phyloP scores from a whole-genome alignment of 2,797 vertebrate species.

The Xyrichtys novacula region DNA sequence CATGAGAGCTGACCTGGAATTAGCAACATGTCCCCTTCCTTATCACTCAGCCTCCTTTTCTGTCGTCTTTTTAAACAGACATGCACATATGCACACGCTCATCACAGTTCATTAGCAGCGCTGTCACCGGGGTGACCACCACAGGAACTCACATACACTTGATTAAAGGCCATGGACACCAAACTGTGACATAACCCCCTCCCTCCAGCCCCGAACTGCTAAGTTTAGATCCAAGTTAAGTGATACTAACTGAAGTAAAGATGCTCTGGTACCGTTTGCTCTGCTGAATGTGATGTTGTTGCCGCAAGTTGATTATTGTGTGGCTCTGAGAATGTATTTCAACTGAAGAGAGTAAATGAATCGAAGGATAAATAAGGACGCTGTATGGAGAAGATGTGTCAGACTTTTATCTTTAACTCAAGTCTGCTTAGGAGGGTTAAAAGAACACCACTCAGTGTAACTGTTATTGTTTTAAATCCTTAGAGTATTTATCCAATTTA shows the following conservation, averaged over 20 bases:
- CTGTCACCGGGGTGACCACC: constrained; percentile 61
- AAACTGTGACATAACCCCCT: constrained; percentile 15
- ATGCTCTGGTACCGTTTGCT: background rate
- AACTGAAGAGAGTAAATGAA: too few species aligned
- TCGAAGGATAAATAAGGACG: too few species aligned
- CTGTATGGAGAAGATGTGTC: too few species aligned
- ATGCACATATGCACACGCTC: constrained; percentile 44
- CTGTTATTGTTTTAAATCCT: too few species aligned
- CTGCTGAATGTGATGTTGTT: too few species aligned
- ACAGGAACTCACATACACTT: constrained; percentile 53
- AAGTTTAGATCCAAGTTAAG: constrained; percentile 4
- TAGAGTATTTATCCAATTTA: too few species aligned
- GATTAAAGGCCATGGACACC: constrained; percentile 50
- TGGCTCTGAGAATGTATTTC: too few species aligned
- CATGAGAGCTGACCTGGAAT: constrained; percentile 58
- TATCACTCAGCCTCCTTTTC: constrained; percentile 24
- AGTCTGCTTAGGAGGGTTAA: too few species aligned
- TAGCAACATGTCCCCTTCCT: constrained; percentile 37
- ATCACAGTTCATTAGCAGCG: constrained; percentile 68
- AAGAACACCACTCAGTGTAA: too few species aligned
- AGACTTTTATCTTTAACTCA: too few species aligned
- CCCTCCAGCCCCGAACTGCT: background rate
- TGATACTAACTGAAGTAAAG: background rate
- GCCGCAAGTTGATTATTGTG: too few species aligned
- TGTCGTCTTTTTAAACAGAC: constrained; percentile 29